Base-by-base conservation (phyloP, 2,113 vertebrate species). In the Pitta sordida region DNA sequence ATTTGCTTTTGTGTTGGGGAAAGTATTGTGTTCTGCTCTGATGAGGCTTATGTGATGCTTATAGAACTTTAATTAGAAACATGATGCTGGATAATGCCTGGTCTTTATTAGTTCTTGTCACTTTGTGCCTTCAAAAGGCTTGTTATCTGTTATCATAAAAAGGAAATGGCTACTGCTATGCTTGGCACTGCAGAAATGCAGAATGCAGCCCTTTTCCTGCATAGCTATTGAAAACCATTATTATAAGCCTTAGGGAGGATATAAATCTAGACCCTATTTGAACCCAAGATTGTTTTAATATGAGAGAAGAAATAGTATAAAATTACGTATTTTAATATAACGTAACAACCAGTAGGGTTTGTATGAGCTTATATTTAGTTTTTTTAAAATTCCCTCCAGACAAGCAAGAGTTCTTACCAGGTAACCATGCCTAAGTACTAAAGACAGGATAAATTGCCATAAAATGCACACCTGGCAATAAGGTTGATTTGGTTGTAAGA, bases 81-180 rank as follows among this genome's bases (percentile, higher is more conserved):
- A 7, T 62, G 67, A 67, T 67, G 52, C 59, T 76, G 89, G 77
- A 56, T 81, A 91, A 88, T 36, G 53, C 60, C 55, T 87, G 65
- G 26, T 89, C 64, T 94, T 86, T 94, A 92, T 94, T 92, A 88
- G 48, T 80, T 94, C 86, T 83, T 93, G 76, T 91, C 88, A 83
- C 76, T 93, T 76, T 34, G n/a, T 90, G 87, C 59, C 76, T 95
- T 83, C 91, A 88, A 93, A 94, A 93, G 67, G 52, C 62, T 93
- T 65, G 79, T 85, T 91, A 75, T 91, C 84, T 81, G 12, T 67
- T 87, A 59, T 74, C 68, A 71, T 41, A 46, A 27, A 63, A 93
- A 83, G 69, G 59, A 91, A 94, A 90, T 3, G 46, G 77, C 49
- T 63, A 51, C 73, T 46, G 63, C 80, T 81, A 19, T 53, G 67